Conservation (phyloP, 2,797 vertebrate species). For the Rhinogobio ventralis region DNA sequence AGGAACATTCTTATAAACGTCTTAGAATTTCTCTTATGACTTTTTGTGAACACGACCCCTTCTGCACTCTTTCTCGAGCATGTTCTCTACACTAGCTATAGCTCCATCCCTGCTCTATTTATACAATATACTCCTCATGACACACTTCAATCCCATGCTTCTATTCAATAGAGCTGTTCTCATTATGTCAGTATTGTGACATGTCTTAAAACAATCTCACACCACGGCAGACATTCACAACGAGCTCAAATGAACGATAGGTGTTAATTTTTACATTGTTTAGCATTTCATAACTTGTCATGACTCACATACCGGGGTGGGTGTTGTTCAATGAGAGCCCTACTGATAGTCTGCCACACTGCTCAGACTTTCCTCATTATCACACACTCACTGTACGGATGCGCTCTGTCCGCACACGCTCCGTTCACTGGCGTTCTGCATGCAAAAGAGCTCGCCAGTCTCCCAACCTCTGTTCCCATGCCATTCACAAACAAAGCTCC, state of each 20-base stretch:
- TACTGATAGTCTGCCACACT: not conserved
- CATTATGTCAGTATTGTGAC: constrained; percentile 40
- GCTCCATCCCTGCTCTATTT: constrained; percentile 24
- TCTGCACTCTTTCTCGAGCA: not conserved
- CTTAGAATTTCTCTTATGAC: not conserved
- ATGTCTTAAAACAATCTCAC: constrained; percentile 16
- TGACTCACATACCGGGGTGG: constrained; percentile 13
- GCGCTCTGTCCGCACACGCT: not conserved
- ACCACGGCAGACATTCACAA: not conserved
- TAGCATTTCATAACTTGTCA: constrained; percentile 16
- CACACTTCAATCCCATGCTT: constrained; percentile 20
- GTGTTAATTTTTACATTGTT: constrained; percentile 29
- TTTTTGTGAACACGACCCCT: not conserved
- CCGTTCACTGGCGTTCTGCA: constrained; percentile 33
- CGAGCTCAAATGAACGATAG: constrained; percentile 12
- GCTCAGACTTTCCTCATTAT: constrained; percentile 11
- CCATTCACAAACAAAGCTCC: constrained; percentile 61
- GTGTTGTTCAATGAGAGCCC: constrained; percentile 32
- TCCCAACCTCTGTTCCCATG: constrained; percentile 62
- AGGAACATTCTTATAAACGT: not conserved
- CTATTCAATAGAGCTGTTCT: constrained; percentile 20
- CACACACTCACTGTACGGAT: constrained; percentile 5
- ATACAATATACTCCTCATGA: constrained; percentile 17
- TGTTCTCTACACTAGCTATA: not conserved
- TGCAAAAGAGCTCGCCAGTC: constrained; percentile 47